Evolutionary conservation across 2,888 invertebrate genomes (phyloP).

Genomic region (Vesta saturnalis): DNA sequence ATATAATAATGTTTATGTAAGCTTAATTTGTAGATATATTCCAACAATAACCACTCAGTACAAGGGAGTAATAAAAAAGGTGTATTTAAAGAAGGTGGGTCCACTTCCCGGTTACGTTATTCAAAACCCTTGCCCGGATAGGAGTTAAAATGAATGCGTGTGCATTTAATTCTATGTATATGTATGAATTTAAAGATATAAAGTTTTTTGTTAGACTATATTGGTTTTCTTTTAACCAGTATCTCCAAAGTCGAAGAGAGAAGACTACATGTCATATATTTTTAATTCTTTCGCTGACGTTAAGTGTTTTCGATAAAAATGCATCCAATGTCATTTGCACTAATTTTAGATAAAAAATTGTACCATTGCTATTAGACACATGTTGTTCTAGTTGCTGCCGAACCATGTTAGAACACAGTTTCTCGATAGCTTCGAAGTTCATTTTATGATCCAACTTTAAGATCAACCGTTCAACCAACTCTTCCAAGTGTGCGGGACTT

Average conservation of each 20-base stretch:
- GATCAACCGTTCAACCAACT: background rate
- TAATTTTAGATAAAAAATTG: background rate
- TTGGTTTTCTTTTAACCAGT: slow-evolving; percentile 5
- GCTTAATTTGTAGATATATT: too few species aligned
- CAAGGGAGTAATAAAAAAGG: too few species aligned
- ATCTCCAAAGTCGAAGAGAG: background rate
- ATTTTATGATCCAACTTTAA: background rate
- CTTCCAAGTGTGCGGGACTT: background rate
- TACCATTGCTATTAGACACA: background rate
- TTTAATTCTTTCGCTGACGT: background rate
- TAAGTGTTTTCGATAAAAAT: background rate
- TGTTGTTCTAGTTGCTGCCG: background rate
- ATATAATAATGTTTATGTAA: too few species aligned
- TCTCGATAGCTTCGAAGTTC: slow-evolving; percentile 8
- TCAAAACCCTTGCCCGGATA: too few species aligned
- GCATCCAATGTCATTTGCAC: too few species aligned
- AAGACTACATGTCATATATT: slow-evolving; percentile 4
- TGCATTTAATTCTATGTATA: slow-evolving; percentile 5
- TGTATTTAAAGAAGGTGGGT: too few species aligned
- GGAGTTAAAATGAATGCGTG: background rate
- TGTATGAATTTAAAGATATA: background rate
- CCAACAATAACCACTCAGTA: too few species aligned
- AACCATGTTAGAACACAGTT: background rate
- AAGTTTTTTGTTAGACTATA: background rate
- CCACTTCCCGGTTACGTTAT: too few species aligned